Percentiles rank a stretch among this genome's conserved stretches.
phyloP scores from a whole-genome alignment of 2,888 invertebrate species.

The Proisotoma minuta region DNA sequence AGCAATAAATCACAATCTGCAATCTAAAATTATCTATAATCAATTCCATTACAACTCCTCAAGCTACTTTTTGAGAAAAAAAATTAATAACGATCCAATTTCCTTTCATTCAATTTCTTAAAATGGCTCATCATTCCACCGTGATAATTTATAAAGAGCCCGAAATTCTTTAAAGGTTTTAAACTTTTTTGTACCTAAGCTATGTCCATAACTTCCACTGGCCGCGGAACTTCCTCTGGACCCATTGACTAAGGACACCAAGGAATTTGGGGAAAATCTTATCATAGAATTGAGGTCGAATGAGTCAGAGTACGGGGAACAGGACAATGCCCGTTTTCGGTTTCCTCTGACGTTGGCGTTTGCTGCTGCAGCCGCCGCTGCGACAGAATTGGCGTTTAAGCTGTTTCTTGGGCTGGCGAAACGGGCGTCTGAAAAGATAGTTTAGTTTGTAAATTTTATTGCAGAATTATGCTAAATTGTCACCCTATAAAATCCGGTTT shows the following conservation, averaged over 20 bases:
- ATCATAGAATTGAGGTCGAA: constrained; percentile 95
- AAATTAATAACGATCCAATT: constrained; percentile 4
- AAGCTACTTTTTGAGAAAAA: neutral
- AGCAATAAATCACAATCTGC: too few relatives aligned
- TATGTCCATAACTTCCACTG: constrained; percentile 92
- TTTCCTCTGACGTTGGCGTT: too few relatives aligned
- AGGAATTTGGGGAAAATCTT: constrained; percentile 86
- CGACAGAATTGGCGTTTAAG: constrained; percentile 54
- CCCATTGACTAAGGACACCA: constrained; percentile 74
- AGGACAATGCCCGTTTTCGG: constrained; percentile 87
- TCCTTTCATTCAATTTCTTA: neutral
- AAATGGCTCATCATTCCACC: constrained; percentile 7
- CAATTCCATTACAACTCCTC: neutral
- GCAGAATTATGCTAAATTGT: neutral
- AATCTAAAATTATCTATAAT: neutral
- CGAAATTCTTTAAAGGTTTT: neutral
- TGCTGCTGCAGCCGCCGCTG: too few relatives aligned
- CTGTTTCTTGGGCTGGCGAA: constrained; percentile 64
- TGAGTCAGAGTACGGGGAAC: constrained; percentile 86
- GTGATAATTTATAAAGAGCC: constrained; percentile 9
- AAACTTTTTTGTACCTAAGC: neutral
- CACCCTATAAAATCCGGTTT: too few relatives aligned
- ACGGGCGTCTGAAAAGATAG: constrained; percentile 56
- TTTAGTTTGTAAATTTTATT: neutral
- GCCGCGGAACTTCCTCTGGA: constrained; percentile 71